Evolutionary conservation across 1,140 invertebrate species (phyloP).

Genomic region (Oppia nitens): DNA sequence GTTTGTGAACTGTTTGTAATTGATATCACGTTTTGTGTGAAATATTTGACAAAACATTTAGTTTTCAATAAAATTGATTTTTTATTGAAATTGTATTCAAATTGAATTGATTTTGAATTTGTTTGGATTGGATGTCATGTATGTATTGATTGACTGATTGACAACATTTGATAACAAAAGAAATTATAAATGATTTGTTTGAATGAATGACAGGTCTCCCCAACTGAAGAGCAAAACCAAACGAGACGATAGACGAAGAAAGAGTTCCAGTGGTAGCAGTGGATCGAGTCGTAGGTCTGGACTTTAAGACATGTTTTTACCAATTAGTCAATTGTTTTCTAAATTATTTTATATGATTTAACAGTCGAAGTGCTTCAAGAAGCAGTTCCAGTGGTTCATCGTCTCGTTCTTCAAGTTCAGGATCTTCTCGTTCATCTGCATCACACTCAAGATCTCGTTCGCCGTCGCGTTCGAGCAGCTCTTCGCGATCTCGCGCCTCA

Average conservation of each 20-base stretch:
- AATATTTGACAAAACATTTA: too few relatives aligned
- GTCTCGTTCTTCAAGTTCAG: conserved; percentile 25
- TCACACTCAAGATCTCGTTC: conserved; percentile 20
- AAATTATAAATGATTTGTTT: too few relatives aligned
- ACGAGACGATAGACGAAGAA: background rate
- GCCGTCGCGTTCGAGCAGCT: conserved; percentile 20
- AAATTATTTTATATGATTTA: background rate
- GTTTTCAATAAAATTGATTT: too few relatives aligned
- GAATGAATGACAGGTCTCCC: too few relatives aligned
- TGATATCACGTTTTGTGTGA: too few relatives aligned
- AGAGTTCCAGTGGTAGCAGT: background rate
- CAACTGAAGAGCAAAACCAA: background rate
- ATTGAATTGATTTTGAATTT: too few relatives aligned
- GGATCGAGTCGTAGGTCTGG: background rate
- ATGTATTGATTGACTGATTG: too few relatives aligned
- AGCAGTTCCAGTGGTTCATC: conserved; percentile 34
- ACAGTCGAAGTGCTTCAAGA: conserved; percentile 22
- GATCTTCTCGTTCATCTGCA: background rate
- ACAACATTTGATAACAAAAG: too few relatives aligned
- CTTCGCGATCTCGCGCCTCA: conserved; percentile 21
- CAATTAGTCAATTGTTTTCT: background rate
- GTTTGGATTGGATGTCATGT: too few relatives aligned
- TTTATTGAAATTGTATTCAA: too few relatives aligned
- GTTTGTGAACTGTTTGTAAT: too few relatives aligned
- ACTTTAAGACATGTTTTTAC: too few relatives aligned